phyloP scores from a whole-genome alignment of 2,888 invertebrate genomes.

The Mesoligia furuncula region DNA sequence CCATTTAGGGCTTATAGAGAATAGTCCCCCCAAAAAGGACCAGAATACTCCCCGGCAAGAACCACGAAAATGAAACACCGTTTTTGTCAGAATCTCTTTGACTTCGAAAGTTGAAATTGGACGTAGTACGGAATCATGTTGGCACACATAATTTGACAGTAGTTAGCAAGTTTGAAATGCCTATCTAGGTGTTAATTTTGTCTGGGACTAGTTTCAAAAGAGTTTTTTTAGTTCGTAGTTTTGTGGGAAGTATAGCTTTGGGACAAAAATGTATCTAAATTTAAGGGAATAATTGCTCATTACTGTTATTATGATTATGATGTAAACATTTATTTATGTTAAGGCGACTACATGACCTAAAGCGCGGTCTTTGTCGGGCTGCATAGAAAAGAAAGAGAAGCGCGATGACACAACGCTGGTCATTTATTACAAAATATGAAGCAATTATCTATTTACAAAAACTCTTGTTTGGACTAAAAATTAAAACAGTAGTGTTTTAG shows the following conservation, averaged over 20 bases:
- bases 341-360: too few species aligned
- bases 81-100: constrained; percentile 11
- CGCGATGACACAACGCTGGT: too few species aligned
- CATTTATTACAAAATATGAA: too few species aligned
- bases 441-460: too few species aligned
- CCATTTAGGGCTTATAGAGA: background rate
- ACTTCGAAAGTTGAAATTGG: constrained; percentile 16
- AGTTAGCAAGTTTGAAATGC: constrained; percentile 18
- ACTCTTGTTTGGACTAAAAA: too few species aligned
- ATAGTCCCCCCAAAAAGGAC: background rate
- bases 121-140: constrained; percentile 1
- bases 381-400: too few species aligned
- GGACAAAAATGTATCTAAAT: too few species aligned
- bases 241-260: background rate
- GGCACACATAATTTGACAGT: constrained; percentile 8
- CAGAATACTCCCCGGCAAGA: background rate
- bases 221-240: background rate
- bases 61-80: background rate
- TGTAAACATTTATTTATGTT: too few species aligned
- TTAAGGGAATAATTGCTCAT: too few species aligned
- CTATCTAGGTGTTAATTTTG: constrained; percentile 30
- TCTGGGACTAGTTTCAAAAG: background rate
- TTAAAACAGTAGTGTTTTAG: too few species aligned
- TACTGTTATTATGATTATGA: too few species aligned
- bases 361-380: too few species aligned